phyloP scores from a whole-genome alignment of 2,888 invertebrate genomes.

The Stramonita haemastoma region DNA sequence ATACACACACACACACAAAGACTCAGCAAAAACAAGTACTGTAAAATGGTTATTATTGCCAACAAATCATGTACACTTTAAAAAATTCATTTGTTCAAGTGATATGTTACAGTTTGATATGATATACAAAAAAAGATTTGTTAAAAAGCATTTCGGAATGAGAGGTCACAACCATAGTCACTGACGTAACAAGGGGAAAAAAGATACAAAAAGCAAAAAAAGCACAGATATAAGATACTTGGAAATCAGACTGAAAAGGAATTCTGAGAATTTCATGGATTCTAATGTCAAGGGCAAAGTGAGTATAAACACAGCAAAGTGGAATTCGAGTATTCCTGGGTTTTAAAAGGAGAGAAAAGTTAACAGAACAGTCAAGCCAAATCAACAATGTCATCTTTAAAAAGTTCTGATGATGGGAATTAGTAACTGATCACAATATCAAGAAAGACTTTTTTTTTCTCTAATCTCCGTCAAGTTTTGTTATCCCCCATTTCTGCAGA shows the following conservation, averaged over 20 bases:
- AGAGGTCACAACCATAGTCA: not conserved
- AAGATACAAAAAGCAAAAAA: not conserved
- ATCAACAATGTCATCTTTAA: not conserved
- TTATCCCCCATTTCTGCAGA: too few species aligned
- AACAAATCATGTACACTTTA: constrained; percentile 1
- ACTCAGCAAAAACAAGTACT: not conserved
- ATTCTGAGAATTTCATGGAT: constrained; percentile 27
- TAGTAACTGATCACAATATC: too few species aligned
- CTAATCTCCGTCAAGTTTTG: too few species aligned
- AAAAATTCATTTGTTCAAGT: not conserved
- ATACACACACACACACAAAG: too few species aligned
- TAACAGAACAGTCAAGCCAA: not conserved
- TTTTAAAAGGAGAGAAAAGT: not conserved
- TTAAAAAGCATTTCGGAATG: not conserved
- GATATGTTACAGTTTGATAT: constrained; percentile 17
- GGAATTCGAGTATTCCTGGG: not conserved
- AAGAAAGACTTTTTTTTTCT: too few species aligned
- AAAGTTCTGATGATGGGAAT: too few species aligned
- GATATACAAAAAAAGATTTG: not conserved
- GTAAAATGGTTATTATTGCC: constrained; percentile 29
- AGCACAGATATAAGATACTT: not conserved
- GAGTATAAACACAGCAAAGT: not conserved
- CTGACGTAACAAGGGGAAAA: not conserved
- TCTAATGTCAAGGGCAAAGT: not conserved
- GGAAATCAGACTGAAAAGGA: not conserved